Base-by-base conservation (phyloP, 2,888 invertebrate species). In the Nebria salina region DNA sequence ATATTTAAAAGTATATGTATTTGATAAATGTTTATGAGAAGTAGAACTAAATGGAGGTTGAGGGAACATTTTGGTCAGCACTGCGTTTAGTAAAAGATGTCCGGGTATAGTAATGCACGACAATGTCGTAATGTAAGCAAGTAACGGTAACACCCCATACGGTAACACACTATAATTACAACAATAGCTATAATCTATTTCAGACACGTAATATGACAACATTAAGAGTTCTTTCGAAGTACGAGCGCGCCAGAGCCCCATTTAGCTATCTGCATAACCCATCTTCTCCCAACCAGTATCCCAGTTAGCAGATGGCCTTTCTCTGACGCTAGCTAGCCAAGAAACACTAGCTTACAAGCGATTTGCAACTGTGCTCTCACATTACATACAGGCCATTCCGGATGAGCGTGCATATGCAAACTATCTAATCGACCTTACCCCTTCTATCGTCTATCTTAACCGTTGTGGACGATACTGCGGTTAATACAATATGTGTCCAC, bases 181-280 rank as follows among this genome's bases (percentile, higher is more conserved):
- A 86, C 88, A 88, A 88, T 87, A 87, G 87, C 88, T 87, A 88
- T 88, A 88, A 89, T 88, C 88, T 88, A 89, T 89, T 88, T 88
- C 87, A 86, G 87, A 88, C 88, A 89, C 88, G 88, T 89, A 89
- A 88, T 88, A 87, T 87, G 88, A 87, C 88, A 87, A 88, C 88
- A 87, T 88, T 88, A 88, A 87, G 88, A 88, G 87, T 89, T 89
- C 88, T 88, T 88, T 88, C 86, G 85, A 85, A 86, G 20, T 15
- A 26, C 34, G 20, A 3, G 7, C 25, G 70, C 86, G 86, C 86
- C 86, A 86, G 15, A 68, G 68, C 68, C 25, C 88, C 87, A 86
- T 87, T 87, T 87, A 86, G 86, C 86, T 85, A 88, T 88, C 88
- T 88, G 87, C 88, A 88, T 88, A 88, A 88, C 88, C 87, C 86